Base-by-base conservation (phyloP, 2,888 invertebrate genomes). In the Ectemnius lituratus region DNA sequence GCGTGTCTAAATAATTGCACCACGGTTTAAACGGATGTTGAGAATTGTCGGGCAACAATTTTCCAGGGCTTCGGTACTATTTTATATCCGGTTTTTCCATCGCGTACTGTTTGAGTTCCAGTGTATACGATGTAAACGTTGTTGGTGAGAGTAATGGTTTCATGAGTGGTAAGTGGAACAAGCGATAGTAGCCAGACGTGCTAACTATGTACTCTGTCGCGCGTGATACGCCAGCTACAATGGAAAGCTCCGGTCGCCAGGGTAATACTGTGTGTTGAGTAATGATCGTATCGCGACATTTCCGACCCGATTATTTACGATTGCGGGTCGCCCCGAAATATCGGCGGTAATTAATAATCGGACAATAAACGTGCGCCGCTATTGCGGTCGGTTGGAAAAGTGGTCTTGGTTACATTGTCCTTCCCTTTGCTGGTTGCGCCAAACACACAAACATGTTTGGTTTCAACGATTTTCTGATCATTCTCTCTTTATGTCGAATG, bases 281-380 rank as follows among this genome's bases (percentile, higher is more conserved):
- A 81, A 81, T 70, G 80, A 77, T 82, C 66, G 70, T 70, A 52
- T 67, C 67, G 52, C 70, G 79, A 73, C 71, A 70, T 37, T 37
- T 37, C 37, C 37, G 37, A 37, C 27, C 47, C 28, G 52, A 67
- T 77, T 81, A 82, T 82, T 80, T 82, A 82, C 63, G 77, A 69
- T 72, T 66, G 57, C 60, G 8, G 14, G 16, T 63, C 52, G 67
- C 67, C 66, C 57, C 67, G 75, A 80, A 78, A 70, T 75, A 79
- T 81, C 73, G 69, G 45, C 27, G 52, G 70, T 78, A 83, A 83
- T 83, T 83, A 82, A 83, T 83, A 84, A 83, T 76, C 74, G 73
- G 72, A 75, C 77, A 80, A 83, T 78, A 75, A 83, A 83, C 78
- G 77, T 37, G 37, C 70, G 79, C 76, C 71, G 71, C 75, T 71